phyloP scores from a whole-genome alignment of 2,113 vertebrate genomes.

The Ophthalmolycus amberensis region DNA sequence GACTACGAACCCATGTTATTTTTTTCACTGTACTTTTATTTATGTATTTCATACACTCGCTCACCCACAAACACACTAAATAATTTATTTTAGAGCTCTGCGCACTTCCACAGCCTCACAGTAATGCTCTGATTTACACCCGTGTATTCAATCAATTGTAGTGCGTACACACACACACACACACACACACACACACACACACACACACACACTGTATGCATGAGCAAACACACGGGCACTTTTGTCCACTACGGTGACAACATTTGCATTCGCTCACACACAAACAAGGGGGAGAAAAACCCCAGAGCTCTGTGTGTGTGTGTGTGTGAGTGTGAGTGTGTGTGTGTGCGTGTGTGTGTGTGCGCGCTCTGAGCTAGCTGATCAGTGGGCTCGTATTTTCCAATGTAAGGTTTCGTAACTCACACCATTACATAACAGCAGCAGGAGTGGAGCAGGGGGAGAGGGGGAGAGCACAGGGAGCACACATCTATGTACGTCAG shows the following conservation, averaged over 20 bases:
- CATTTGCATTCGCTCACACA: constrained; percentile 35
- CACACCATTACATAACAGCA: constrained; percentile 78
- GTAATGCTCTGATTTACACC: constrained; percentile 26
- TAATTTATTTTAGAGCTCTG: constrained; percentile 54
- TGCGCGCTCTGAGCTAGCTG: constrained; percentile 38
- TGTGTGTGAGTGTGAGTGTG: constrained; percentile 36
- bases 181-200: neutral
- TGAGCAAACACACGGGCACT: constrained; percentile 22
- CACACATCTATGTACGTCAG: constrained; percentile 67
- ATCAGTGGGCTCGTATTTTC: constrained; percentile 73
- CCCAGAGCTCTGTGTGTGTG: constrained; percentile 28
- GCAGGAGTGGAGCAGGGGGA: constrained; percentile 54
- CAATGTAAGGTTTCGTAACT: constrained; percentile 81
- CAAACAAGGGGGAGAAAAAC: constrained; percentile 26
- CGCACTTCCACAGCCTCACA: constrained; percentile 9
- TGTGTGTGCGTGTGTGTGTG: constrained; percentile 38
- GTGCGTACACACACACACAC: neutral
- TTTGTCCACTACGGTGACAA: constrained; percentile 6
- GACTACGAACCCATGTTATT: constrained; percentile 13
- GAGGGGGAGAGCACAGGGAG: constrained; percentile 30
- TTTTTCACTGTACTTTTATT: constrained; percentile 12
- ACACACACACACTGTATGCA: constrained; percentile 12
- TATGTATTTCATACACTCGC: constrained; percentile 21
- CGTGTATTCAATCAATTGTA: constrained; percentile 25
- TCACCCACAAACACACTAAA: constrained; percentile 43